These are phyloP conservation scores for Holacanthus passer DNA, from an alignment of 2,113 vertebrate species.

Conservation along the genomic window DNA sequence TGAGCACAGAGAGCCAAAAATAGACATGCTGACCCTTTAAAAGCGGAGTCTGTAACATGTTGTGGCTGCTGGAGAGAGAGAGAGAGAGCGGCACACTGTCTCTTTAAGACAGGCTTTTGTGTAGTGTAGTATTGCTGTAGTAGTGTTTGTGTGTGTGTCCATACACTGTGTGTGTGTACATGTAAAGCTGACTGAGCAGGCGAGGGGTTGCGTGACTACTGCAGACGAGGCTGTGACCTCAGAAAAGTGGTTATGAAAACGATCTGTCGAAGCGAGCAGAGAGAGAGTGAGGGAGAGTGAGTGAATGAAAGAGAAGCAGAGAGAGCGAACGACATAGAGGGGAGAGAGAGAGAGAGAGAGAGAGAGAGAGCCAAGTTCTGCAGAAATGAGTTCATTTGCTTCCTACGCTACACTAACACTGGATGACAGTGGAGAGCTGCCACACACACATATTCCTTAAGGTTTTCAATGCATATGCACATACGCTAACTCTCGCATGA, in stretches of 20 bases:
- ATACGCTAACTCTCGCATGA: slow-evolving; percentile 13
- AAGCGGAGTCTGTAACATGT: slow-evolving; percentile 61
- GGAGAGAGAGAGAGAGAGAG: slow-evolving; percentile 76
- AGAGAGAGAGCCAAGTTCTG: slow-evolving; percentile 83
- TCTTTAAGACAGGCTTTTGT: slow-evolving; percentile 81
- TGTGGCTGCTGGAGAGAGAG: slow-evolving; percentile 69
- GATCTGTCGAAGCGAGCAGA: slow-evolving; percentile 87
- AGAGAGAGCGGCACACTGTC: slow-evolving; percentile 70
- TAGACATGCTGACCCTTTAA: slow-evolving; percentile 76
- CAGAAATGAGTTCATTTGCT: slow-evolving; percentile 82
- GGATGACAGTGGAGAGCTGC: slow-evolving; percentile 27
- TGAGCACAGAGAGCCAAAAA: slow-evolving; percentile 72
- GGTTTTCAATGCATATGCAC: slow-evolving; percentile 16
- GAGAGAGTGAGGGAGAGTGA: slow-evolving; percentile 80
- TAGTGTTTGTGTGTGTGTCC: slow-evolving; percentile 30
- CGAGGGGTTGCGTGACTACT: slow-evolving; percentile 92
- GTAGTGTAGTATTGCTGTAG: slow-evolving; percentile 70
- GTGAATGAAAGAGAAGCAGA: slow-evolving; percentile 77
- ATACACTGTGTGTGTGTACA: slow-evolving; percentile 27
- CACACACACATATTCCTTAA: slow-evolving; percentile 19
- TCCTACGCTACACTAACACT: slow-evolving; percentile 45
- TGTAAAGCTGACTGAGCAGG: slow-evolving; percentile 82
- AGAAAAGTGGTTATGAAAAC: slow-evolving; percentile 93
- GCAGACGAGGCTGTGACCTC: slow-evolving; percentile 90
- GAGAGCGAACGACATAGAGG: slow-evolving; percentile 69